Conservation (phyloP, 2,113 vertebrate species). For the Bungarus multicinctus region DNA sequence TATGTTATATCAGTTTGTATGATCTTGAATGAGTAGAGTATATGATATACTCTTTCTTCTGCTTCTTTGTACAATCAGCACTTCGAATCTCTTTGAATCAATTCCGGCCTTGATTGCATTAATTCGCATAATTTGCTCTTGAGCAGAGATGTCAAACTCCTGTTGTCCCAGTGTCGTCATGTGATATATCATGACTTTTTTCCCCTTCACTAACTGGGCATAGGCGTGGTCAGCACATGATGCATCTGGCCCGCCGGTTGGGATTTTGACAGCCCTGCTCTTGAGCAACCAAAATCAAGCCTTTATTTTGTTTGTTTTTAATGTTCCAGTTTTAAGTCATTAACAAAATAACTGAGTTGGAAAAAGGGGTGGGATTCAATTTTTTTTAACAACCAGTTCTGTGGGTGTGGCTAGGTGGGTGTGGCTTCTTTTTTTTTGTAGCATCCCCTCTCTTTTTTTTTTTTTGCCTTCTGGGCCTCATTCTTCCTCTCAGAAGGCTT, state of each 20-base stretch:
- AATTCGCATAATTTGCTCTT: background rate
- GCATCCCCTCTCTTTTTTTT: too few species aligned
- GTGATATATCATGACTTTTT: too few species aligned
- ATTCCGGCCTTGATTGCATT: background rate
- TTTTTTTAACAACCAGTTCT: too few species aligned
- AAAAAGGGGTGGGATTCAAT: background rate
- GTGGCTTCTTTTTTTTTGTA: too few species aligned
- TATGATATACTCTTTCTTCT: background rate
- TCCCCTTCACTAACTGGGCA: too few species aligned
- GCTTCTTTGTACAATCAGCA: background rate
- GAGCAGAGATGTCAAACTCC: background rate
- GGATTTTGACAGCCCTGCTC: too few species aligned
- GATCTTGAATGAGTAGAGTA: background rate
- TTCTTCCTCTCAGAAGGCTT: too few species aligned
- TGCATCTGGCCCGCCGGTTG: too few species aligned
- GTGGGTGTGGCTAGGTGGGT: too few species aligned
- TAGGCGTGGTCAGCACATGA: too few species aligned
- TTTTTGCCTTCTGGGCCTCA: too few species aligned
- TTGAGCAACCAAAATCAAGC: background rate
- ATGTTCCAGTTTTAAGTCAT: background rate
- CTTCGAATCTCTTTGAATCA: background rate
- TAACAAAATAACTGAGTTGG: background rate
- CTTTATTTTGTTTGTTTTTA: background rate
- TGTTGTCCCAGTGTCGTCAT: too few species aligned
- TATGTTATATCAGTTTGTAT: background rate